A percentile compares a stretch with the other conserved stretches of the same genome.
Evolutionary conservation across 2,888 invertebrate genomes (phyloP).

Genomic region (Plebejus argus): DNA sequence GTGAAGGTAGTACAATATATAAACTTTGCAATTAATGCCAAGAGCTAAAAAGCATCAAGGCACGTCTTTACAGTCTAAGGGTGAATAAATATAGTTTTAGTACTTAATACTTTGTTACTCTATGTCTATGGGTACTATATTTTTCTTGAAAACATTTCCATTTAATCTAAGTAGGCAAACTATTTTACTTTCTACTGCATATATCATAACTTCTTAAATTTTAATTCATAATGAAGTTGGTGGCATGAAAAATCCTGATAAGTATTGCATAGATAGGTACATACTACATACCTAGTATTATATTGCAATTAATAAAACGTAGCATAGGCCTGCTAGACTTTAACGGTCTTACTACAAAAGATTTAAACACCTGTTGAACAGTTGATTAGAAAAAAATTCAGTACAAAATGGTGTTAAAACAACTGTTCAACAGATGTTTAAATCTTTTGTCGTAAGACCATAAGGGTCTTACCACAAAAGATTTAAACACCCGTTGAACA

Average conservation of each 20-base stretch:
- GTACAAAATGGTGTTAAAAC: no score
- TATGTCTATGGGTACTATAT: constrained; percentile 11
- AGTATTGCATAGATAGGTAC: no score
- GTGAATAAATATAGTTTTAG: constrained; percentile 27
- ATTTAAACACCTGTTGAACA: no score
- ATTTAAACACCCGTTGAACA: no score
- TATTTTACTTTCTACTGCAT: background rate
- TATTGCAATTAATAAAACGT: background rate
- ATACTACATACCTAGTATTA: background rate
- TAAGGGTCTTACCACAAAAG: no score
- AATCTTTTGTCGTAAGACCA: no score
- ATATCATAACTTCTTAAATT: background rate
- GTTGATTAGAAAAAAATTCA: no score
- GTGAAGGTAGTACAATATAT: background rate
- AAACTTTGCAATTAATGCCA: constrained; percentile 24
- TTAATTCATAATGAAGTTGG: background rate
- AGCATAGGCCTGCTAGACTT: background rate
- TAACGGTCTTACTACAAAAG: no score
- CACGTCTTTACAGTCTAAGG: constrained; percentile 28
- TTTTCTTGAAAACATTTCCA: background rate
- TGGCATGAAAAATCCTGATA: background rate
- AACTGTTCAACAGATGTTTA: no score
- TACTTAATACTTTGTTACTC: constrained; percentile 19
- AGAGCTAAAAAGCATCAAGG: constrained; percentile 28
- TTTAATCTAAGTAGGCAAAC: background rate